Evolutionary conservation across 2,113 vertebrate species (phyloP), one percentile per base, ranked within the genome.

Genomic region (Tragelaphus imberbis): DNA sequence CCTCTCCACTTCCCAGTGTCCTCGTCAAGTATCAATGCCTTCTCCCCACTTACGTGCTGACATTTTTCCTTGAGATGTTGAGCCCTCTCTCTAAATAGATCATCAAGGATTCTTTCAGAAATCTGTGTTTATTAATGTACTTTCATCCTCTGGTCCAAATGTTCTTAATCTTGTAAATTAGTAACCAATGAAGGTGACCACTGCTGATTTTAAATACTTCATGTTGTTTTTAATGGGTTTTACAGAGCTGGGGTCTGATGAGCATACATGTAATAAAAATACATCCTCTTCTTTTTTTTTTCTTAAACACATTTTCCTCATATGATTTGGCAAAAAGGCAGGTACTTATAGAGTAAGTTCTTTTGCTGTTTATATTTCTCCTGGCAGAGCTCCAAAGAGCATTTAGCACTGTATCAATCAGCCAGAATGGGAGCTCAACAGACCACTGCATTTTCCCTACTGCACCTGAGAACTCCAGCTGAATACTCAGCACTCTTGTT

Each of bases 351-450:
- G 55, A 96, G 58, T 90, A 93, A 96, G 53, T 97, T 97, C 86
- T 98, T 99, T 98, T 97, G 77, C 96, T 98, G 97, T 98, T 98
- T 98, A 91, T 90, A 98, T 97, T 98, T 98, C 97, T 98, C 96
- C 97, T 98, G 98, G 97, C 89, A 90, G 61, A 91, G 77, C 91
- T 98, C 96, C 98, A 98, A 97, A 98, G 94, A 93, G 91, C 80
- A 95, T 97, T 98, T 98, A 98, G 95, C 97, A 98, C 93, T 13
- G 82, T 98, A 98, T 98, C 98, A 98, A 99, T 98, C 98, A 99
- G 97, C 91, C 95, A 84, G 93, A 85, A 86, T 97, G 96, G 82
- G 82, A 97, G 94, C 86, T 97, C 93, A 89, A 91, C 94, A 97
- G 98, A 98, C 97, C 97, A 94, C 90, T 95, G 63, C n/a, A 21